These are phyloP conservation scores for Tetrax tetrax DNA, from an alignment of 2,113 vertebrate species.

Conservation along the genomic window DNA sequence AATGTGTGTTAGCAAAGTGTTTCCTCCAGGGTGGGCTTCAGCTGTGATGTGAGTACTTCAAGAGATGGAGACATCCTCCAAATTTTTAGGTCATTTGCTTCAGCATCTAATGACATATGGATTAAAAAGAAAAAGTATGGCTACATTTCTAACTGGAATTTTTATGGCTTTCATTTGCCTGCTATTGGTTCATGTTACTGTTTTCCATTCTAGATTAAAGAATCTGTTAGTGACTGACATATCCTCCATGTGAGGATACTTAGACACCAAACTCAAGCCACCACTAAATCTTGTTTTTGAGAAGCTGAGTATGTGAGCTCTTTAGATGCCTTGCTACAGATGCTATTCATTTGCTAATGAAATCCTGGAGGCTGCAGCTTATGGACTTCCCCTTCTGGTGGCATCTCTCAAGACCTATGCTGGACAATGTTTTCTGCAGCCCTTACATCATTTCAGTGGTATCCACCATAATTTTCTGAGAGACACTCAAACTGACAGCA, in stretches of 20 bases:
- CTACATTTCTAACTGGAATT: not conserved
- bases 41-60: not conserved
- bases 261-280: not conserved
- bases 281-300: not conserved
- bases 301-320: not conserved
- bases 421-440: not conserved
- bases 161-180: not conserved
- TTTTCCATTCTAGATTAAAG: not conserved
- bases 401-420: not conserved
- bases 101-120: not conserved
- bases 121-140: not conserved
- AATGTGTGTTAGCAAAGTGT: not conserved
- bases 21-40: not conserved
- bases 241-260: not conserved
- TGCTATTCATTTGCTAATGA: not conserved
- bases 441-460: not conserved
- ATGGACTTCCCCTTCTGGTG: not conserved
- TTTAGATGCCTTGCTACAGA: not conserved
- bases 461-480: not conserved
- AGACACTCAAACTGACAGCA: not conserved
- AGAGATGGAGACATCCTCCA: not conserved
- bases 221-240: not conserved
- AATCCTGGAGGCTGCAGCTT: not conserved
- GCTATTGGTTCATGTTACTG: not conserved
- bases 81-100: not conserved